phyloP scores from a whole-genome alignment of 1,140 invertebrate species.

The Pseudomyrmex dendroicus region DNA sequence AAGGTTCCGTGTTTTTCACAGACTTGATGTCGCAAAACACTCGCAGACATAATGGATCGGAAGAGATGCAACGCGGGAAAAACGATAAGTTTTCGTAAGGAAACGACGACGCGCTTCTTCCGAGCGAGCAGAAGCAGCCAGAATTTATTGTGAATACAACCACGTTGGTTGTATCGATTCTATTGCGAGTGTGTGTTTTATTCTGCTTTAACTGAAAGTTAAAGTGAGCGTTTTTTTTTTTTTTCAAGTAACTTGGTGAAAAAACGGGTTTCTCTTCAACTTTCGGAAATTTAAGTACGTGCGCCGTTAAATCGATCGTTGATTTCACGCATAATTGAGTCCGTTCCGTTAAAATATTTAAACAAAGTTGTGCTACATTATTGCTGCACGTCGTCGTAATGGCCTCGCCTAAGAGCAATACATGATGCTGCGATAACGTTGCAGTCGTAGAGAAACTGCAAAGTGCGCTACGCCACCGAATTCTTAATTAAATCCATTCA shows the following conservation, averaged over 20 bases:
- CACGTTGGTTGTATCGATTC: slow-evolving; percentile 20
- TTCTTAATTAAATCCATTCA: slow-evolving; percentile 46
- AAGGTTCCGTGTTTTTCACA: neutral
- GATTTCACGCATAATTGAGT: slow-evolving; percentile 9
- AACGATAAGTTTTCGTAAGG: slow-evolving; percentile 52
- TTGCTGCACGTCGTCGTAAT: neutral
- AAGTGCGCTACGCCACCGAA: slow-evolving; percentile 5
- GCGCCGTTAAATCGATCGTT: neutral
- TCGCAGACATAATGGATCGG: slow-evolving; percentile 35
- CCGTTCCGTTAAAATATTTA: neutral
- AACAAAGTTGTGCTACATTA: neutral
- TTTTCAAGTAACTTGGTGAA: no score
- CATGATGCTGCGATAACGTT: neutral
- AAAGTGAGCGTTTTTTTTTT: slow-evolving; percentile 1
- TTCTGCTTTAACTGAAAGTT: slow-evolving; percentile 23
- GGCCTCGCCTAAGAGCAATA: neutral
- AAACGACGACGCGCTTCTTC: slow-evolving; percentile 35
- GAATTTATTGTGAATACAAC: slow-evolving; percentile 51
- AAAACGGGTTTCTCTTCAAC: neutral
- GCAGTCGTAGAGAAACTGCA: slow-evolving; percentile 26
- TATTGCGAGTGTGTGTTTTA: slow-evolving; percentile 14
- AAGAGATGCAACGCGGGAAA: slow-evolving; percentile 27
- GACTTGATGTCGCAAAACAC: neutral
- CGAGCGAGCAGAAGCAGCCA: slow-evolving; percentile 40
- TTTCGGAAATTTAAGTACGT: neutral